Base-by-base conservation (phyloP, 2,113 vertebrate genomes). In the Urocitellus parryii region DNA sequence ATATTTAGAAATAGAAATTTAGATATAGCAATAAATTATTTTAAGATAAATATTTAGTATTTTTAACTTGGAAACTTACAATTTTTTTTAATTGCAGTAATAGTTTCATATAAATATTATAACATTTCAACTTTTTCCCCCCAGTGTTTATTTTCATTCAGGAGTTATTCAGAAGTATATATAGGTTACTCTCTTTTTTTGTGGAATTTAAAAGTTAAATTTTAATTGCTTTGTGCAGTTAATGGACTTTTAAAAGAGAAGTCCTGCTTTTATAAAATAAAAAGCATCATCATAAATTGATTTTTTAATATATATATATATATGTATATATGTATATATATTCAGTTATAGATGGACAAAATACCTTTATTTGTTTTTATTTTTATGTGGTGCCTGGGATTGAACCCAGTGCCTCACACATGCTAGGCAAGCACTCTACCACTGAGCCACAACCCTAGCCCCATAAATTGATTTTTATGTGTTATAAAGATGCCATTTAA, bases 121-220 rank as follows among this genome's bases (percentile, higher is more conserved):
- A 32, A 53, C 81, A 32, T 96, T 89, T 93, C 32, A 48, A 87
- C 80, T 22, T 73, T 79, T 81, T 65, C 72, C 78, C 58, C 16
- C 4, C 80, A 24, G 12, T 88, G 5, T 45, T 80, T 78, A 78
- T 96, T 93, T 96, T 96, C 11, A 73, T 94, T 86, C 48, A 63
- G 34, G 48, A 91, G n/a, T 95, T 94, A 42, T 78, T 88, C 29
- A 77, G 63, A 86, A 94, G 34, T 25, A 65, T 88, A 58, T 56
- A 12, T 48, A 65, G 88, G 34, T 88, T 83, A 82, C 8, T 85
- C 27, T 95, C 24, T 81, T 83, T 77, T 48, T 48, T 90, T 68
- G 12, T 91, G 29, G 70, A 34, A 80, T 79, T 79, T 96, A 90
- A 95, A 85, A 95, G 48, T 91, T 95, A 32, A 5, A 94, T 80